Evolutionary conservation across 2,113 vertebrate species (phyloP).

Genomic region (Trematocara marginatum): DNA sequence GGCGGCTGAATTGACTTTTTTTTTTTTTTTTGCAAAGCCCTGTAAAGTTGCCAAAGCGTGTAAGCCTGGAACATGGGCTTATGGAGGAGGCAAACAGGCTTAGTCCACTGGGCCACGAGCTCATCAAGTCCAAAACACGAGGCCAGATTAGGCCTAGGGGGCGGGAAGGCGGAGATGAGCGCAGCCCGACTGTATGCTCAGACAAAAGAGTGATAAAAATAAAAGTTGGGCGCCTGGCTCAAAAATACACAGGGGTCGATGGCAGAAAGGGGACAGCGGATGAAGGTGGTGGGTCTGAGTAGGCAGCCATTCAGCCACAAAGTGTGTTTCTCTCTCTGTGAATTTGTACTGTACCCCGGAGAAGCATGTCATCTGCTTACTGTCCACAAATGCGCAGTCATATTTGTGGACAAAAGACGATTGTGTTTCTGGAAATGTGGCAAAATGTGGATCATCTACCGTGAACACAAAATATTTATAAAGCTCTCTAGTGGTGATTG

Average conservation of each 20-base stretch:
- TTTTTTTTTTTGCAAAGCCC: conserved; percentile 38
- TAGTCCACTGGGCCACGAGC: conserved; percentile 53
- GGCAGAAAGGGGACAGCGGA: conserved; percentile 21
- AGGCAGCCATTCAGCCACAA: not conserved
- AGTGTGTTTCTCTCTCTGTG: not conserved
- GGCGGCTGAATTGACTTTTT: conserved; percentile 48
- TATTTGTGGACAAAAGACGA: not conserved
- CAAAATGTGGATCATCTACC: not conserved
- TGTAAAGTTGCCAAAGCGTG: conserved; percentile 57
- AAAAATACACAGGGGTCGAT: conserved; percentile 4
- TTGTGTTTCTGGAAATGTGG: not conserved
- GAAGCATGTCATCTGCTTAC: not conserved
- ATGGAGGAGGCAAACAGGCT: conserved; percentile 60
- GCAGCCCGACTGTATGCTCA: not conserved
- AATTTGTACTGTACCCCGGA: not conserved
- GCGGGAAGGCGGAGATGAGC: conserved; percentile 12
- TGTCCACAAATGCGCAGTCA: not conserved
- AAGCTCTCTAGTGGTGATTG: not conserved
- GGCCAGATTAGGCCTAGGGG: conserved; percentile 53
- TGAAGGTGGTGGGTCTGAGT: conserved; percentile 12
- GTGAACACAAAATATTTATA: not conserved
- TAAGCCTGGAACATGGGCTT: conserved; percentile 61
- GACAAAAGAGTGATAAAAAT: conserved; percentile 32
- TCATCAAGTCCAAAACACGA: conserved; percentile 62
- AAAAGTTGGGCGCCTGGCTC: not conserved